Evolutionary conservation across 2,888 invertebrate species (phyloP), one percentile per base, ranked within the genome.

Genomic region (Globia sparganii): DNA sequence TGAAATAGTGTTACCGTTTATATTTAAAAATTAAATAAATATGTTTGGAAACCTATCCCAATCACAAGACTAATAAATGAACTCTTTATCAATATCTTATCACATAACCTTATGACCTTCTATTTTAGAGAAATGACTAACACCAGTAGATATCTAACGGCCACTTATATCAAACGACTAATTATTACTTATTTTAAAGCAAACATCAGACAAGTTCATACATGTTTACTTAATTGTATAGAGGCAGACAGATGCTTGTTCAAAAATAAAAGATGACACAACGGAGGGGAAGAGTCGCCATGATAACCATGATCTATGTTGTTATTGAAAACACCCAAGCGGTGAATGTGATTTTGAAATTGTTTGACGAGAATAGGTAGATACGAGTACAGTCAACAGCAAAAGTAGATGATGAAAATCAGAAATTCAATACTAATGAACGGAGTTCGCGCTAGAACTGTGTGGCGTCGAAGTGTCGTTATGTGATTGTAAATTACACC

Each of bases 261-360:
- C 49, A 40, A 66, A 74, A 84, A 80, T 83, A 72, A 75, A 80
- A 70, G 72, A 76, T 83, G 76, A 75, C 66, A 59, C 43, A 74
- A 74, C 72, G 77, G 9, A 75, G 75, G 77, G 84, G 66, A 66
- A 53, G 58, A 37, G 37, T 56, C 65, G 61, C 34, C 34, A 53
- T 56, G 31, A 67, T 77, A 34, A 34, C 8, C 49, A 34, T 76
- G 49, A 66, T 68, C 18, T 28, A 13, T 78, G 62, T 81, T 68
- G 40, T 25, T 43, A 67, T 66, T 46, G 34, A 61, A 72, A 66
- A 62, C 56, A 59, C 4, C 4, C 25, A 28, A 56, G 25, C 40
- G 13, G 21, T 46, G 72, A 58, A 43, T 58, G 43, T 34, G 37
- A 61, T 61, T 53, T 40, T 25, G 0, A 25, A 25, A 6, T 11